Evolutionary conservation across 2,888 invertebrate genomes (phyloP).

Genomic region (Pseudococcus viburni): DNA sequence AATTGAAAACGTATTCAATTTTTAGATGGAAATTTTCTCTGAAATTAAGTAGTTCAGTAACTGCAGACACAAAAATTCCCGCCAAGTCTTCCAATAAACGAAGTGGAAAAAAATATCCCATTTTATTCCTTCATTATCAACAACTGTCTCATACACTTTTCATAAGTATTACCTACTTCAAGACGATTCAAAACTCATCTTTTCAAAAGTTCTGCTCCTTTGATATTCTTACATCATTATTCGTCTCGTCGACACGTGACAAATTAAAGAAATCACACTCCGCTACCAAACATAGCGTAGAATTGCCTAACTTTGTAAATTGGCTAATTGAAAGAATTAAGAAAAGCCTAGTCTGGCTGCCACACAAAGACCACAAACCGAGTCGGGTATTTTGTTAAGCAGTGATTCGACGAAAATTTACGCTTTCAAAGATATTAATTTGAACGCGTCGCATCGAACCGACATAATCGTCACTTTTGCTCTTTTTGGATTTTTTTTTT

Average conservation of each 20-base stretch:
- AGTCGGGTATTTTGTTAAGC: neutral
- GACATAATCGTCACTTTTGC: neutral
- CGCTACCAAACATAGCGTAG: neutral
- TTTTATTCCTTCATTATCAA: no score
- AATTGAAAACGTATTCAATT: no score
- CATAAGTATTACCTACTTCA: no score
- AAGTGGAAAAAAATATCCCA: no score
- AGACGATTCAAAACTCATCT: neutral
- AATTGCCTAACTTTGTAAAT: neutral
- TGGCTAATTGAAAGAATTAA: constrained; percentile 30
- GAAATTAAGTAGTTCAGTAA: no score
- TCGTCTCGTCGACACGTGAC: neutral
- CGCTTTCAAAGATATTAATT: constrained; percentile 9
- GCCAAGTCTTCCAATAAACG: no score
- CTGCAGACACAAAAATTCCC: no score
- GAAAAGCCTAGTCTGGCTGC: neutral
- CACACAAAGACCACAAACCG: neutral
- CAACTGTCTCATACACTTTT: no score
- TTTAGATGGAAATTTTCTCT: no score
- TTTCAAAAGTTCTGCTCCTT: neutral
- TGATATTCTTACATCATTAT: neutral
- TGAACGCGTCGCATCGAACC: constrained; percentile 14
- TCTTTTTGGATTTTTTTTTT: neutral
- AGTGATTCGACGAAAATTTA: neutral
- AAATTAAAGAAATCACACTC: neutral